Percentiles rank a stretch among this genome's conserved stretches.
phyloP scores from a whole-genome alignment of 2,888 invertebrate species.

The Rhagonycha fulva region DNA sequence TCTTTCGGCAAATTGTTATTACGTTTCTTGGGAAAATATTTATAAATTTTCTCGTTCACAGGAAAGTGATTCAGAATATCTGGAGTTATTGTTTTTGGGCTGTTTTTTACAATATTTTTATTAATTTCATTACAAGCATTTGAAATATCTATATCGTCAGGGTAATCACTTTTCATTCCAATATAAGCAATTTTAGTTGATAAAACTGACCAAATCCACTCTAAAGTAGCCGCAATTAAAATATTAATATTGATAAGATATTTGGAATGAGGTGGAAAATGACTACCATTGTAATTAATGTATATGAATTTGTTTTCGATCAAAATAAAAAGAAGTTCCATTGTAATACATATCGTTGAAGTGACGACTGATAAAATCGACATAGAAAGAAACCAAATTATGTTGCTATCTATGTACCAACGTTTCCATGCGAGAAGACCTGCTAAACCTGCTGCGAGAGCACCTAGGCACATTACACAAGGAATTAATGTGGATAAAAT shows the following conservation, averaged over 20 bases:
- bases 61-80: constrained; percentile 62
- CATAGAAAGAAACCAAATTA: constrained; percentile 64
- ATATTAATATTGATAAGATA: constrained; percentile 63
- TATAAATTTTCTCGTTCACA: constrained; percentile 58
- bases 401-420: constrained; percentile 71
- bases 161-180: constrained; percentile 65
- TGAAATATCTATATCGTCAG: constrained; percentile 58
- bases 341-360: constrained; percentile 51
- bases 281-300: constrained; percentile 17
- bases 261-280: constrained; percentile 37
- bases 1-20: constrained; percentile 48
- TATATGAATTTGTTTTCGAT: constrained; percentile 17
- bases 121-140: constrained; percentile 58
- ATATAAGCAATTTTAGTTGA: constrained; percentile 63
- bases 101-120: constrained; percentile 61
- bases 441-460: constrained; percentile 58
- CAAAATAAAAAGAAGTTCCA: constrained; percentile 33
- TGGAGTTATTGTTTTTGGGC: constrained; percentile 58
- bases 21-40: constrained; percentile 54
- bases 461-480: constrained; percentile 58
- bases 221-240: constrained; percentile 62
- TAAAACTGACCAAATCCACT: constrained; percentile 64
- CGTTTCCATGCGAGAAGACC: constrained; percentile 65
- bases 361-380: constrained; percentile 58
- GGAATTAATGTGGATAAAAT: constrained; percentile 56